Evolutionary conservation across 2,113 vertebrate genomes (phyloP).

Genomic region (Mustelus asterias): DNA sequence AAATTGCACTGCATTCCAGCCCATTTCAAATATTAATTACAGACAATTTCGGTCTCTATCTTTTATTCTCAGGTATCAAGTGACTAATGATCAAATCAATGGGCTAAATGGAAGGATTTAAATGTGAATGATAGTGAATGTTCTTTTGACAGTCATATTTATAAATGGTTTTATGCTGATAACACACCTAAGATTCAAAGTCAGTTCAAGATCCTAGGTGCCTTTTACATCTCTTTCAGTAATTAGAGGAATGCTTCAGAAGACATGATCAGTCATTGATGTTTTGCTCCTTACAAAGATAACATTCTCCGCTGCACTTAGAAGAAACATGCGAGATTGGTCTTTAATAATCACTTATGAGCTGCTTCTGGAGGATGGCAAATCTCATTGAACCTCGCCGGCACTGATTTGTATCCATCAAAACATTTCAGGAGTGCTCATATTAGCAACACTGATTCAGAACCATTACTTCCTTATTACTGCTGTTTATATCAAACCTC

Average conservation of each 20-base stretch:
- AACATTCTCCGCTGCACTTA: background rate
- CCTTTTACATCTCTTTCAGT: background rate
- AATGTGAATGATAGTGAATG: background rate
- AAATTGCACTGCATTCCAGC: background rate
- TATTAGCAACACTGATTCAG: background rate
- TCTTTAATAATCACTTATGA: background rate
- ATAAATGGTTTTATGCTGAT: background rate
- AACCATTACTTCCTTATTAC: background rate
- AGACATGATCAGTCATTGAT: background rate
- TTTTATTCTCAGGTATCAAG: background rate
- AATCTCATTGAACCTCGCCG: background rate
- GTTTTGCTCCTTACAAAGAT: background rate
- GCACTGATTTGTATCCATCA: background rate
- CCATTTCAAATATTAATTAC: background rate
- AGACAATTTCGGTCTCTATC: background rate
- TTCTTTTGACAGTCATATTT: background rate
- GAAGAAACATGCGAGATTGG: background rate
- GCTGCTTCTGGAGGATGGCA: background rate
- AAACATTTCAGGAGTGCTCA: background rate
- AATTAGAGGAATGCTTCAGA: constrained; percentile 1
- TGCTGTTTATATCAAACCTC: background rate
- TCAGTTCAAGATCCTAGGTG: background rate
- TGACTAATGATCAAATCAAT: background rate
- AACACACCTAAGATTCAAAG: background rate
- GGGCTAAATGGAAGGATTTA: background rate